These are phyloP conservation scores for Stegostoma tigrinum DNA, from an alignment of 2,113 vertebrate species.

Conservation along the genomic window DNA sequence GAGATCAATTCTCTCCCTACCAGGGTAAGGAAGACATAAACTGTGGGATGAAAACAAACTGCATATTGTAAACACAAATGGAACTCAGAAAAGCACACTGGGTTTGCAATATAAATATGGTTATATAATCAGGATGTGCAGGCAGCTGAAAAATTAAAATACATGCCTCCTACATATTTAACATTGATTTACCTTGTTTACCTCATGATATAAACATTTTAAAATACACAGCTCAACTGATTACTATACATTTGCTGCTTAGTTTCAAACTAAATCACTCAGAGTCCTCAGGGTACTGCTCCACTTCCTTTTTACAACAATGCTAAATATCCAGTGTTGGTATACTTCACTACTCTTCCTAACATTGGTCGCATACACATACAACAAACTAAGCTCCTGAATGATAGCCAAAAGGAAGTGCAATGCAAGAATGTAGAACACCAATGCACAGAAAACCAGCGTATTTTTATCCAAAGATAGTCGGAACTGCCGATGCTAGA, in stretches of 20 bases:
- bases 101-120: neutral
- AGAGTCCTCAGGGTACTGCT: neutral
- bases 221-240: neutral
- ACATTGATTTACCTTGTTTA: conserved; percentile 23
- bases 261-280: neutral
- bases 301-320: neutral
- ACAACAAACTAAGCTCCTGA: neutral
- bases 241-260: neutral
- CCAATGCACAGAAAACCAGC: neutral
- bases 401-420: neutral
- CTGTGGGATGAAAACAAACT: neutral
- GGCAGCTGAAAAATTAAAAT: neutral
- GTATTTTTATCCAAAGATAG: neutral
- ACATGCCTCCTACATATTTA: neutral
- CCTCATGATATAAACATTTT: conserved; percentile 3
- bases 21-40: neutral
- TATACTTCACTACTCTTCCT: neutral
- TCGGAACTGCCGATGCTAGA: too few species aligned
- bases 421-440: neutral
- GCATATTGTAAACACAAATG: neutral
- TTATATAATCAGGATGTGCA: neutral
- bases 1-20: neutral
- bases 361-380: neutral
- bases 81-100: neutral
- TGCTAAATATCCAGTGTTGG: neutral